Conservation (phyloP, 2,113 vertebrate genomes). For the Passer domesticus region DNA sequence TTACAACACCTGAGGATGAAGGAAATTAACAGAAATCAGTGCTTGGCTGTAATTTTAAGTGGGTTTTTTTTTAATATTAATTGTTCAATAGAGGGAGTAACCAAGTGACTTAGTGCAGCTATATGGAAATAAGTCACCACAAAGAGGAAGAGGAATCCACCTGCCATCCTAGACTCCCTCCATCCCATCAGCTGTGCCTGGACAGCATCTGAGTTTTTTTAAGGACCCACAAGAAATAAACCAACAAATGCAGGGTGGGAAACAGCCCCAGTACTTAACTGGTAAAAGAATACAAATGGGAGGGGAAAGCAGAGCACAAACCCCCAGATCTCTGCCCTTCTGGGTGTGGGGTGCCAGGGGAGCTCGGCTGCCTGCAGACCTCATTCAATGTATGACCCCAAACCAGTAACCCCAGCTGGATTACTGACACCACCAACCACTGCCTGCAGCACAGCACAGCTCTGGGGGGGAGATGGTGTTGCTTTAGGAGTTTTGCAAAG, state of each 20-base stretch:
- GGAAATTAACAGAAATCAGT: constrained; percentile 1
- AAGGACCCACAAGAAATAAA: background rate
- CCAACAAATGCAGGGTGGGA: background rate
- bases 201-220: background rate
- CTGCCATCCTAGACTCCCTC: background rate
- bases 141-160: background rate
- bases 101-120: background rate
- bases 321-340: background rate
- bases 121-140: background rate
- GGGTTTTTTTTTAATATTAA: background rate
- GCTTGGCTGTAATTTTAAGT: background rate
- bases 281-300: background rate
- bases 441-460: background rate
- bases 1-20: constrained; percentile 82
- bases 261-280: background rate
- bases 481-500: background rate
- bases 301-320: background rate
- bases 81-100: background rate
- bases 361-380: background rate
- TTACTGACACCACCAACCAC: background rate
- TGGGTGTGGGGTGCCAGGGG: background rate
- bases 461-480: background rate
- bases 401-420: background rate
- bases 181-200: background rate
- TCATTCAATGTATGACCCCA: background rate